These are phyloP conservation scores for Nysson spinosus DNA, from an alignment of 2,888 invertebrate genomes.

Conservation along the genomic window DNA sequence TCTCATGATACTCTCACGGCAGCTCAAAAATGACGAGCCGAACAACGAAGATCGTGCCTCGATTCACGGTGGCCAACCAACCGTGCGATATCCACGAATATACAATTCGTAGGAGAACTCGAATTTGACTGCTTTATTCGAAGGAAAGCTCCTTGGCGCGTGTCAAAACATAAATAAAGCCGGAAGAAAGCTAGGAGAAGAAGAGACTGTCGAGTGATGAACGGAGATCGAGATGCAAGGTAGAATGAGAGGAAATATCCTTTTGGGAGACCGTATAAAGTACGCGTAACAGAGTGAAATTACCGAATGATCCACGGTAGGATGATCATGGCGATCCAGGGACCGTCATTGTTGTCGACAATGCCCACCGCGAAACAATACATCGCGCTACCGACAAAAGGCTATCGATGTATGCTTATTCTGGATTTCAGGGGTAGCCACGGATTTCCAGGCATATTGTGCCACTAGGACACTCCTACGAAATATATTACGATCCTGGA, in stretches of 20 bases:
- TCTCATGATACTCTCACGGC: slow-evolving; percentile 73
- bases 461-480: background rate
- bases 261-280: background rate
- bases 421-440: slow-evolving; percentile 13
- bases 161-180: slow-evolving; percentile 74
- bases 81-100: slow-evolving; percentile 70
- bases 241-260: slow-evolving; percentile 1
- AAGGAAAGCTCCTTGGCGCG: slow-evolving; percentile 68
- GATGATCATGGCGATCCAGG: slow-evolving; percentile 52
- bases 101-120: slow-evolving; percentile 48
- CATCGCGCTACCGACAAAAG: slow-evolving; percentile 57
- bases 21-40: slow-evolving; percentile 49
- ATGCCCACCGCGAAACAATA: slow-evolving; percentile 61
- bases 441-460: background rate
- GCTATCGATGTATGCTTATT: slow-evolving; percentile 41
- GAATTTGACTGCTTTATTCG: slow-evolving; percentile 49
- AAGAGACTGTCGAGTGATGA: too few relatives aligned
- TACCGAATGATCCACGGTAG: slow-evolving; percentile 70
- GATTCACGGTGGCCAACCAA: slow-evolving; percentile 71
- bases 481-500: background rate
- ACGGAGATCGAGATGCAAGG: slow-evolving; percentile 4
- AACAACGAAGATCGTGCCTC: slow-evolving; percentile 46
- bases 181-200: slow-evolving; percentile 22
- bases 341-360: slow-evolving; percentile 61
- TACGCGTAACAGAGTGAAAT: slow-evolving; percentile 58